phyloP scores from a whole-genome alignment of 2,797 vertebrate species.

The Argyrosomus regius region DNA sequence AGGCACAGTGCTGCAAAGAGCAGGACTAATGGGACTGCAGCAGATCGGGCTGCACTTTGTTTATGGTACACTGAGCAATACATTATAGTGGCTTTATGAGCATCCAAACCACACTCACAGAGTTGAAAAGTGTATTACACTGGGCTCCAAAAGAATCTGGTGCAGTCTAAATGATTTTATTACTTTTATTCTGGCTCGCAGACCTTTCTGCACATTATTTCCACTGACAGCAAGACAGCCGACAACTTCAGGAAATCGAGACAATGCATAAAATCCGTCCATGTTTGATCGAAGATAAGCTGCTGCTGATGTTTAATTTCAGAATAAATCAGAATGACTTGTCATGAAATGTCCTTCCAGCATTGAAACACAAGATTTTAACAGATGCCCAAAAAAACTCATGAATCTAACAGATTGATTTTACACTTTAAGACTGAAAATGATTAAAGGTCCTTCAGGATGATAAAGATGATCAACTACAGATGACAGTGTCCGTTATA shows the following conservation, averaged over 20 bases:
- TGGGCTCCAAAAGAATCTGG: not conserved
- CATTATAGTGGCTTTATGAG: not conserved
- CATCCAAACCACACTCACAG: not conserved
- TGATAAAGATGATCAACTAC: not conserved
- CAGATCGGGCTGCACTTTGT: not conserved
- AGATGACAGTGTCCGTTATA: too few species aligned
- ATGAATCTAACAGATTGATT: not conserved
- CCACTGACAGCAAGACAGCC: not conserved
- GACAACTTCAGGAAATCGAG: slow-evolving; percentile 9
- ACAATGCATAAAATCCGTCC: not conserved
- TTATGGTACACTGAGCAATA: not conserved
- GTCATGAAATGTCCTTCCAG: not conserved
- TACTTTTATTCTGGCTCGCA: slow-evolving; percentile 12
- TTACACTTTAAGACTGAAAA: not conserved
- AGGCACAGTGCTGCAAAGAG: slow-evolving; percentile 8
- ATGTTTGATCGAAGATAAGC: not conserved
- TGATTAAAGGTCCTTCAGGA: not conserved
- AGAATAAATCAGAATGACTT: not conserved
- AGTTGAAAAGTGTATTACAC: slow-evolving; percentile 1
- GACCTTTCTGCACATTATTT: not conserved
- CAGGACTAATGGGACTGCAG: slow-evolving; percentile 19
- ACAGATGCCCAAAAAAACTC: not conserved
- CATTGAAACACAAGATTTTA: not conserved
- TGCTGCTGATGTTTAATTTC: not conserved
- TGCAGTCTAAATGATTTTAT: not conserved